Evolutionary conservation across 2,888 invertebrate genomes (phyloP), one percentile per base, ranked within the genome.

Genomic region (Zonitis immaculata): DNA sequence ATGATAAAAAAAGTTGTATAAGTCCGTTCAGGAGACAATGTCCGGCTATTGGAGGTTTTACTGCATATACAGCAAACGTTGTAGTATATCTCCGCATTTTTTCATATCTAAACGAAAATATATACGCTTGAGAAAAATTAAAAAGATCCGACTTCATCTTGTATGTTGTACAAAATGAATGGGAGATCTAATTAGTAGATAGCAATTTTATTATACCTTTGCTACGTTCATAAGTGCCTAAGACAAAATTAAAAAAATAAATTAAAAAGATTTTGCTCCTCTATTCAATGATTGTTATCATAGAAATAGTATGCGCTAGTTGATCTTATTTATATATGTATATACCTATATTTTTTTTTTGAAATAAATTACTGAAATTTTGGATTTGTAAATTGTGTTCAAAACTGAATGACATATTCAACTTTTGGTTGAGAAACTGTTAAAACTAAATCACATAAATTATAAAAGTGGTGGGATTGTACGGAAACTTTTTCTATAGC

Each of bases 151-250:
- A 57, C 64, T 60, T 65, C 61, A 64, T 61, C 62, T 60, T 46
- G n/a, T 59, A 44, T 57, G 56, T 59, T 60, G 35, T 35, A 35
- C 11, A 35, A 57, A 62, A 59, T 57, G 61, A 61, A 66, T 65
- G 63, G 62, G 52, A 62, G 67, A 68, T 68, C 66, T 66, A 67
- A 68, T 68, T 68, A 68, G 59, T 51, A 67, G 68, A 68, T 68
- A 66, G 65, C 57, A 59, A 62, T 56, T 65, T 65, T 66, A 66
- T 65, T 63, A 63, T 61, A 51, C 63, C 57, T 62, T 57, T 51
- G 51, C 60, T 58, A 56, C 63, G 62, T 61, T 66, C 57, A 54
- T 56, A 44, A 47, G 47, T 51, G 52, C 42, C 54, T 48, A 57
- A 57, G 58, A 59, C 62, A 58, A 61, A 64, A 35, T 63, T 62